Evolutionary conservation across 2,113 vertebrate genomes (phyloP).

Genomic region (Pygathrix nemaeus): DNA sequence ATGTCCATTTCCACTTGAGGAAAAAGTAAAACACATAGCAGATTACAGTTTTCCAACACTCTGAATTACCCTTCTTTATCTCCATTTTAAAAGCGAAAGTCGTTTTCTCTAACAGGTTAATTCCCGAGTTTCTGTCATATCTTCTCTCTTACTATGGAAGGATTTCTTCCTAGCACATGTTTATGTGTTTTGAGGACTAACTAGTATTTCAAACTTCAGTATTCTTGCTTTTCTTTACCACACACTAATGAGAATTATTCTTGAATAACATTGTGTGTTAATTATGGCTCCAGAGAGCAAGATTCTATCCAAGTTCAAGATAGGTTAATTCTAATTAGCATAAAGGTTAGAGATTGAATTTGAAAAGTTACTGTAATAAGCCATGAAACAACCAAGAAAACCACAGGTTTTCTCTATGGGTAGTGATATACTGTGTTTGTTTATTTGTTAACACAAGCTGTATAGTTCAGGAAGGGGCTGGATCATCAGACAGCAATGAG

Average conservation of each 20-base stretch:
- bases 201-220: not conserved
- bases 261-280: not conserved
- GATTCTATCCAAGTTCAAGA: not conserved
- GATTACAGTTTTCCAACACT: not conserved
- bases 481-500: not conserved
- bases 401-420: not conserved
- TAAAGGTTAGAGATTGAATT: not conserved
- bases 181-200: not conserved
- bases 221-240: not conserved
- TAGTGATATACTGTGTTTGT: not conserved
- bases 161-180: not conserved
- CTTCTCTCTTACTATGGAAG: not conserved
- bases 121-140: not conserved
- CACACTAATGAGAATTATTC: not conserved
- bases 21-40: not conserved
- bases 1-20: not conserved
- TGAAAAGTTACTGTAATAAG: not conserved
- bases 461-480: not conserved
- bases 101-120: not conserved
- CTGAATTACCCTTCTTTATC: not conserved
- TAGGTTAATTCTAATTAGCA: not conserved
- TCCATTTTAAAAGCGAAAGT: not conserved
- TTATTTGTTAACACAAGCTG: not conserved
- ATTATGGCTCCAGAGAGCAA: not conserved
- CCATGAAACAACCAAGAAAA: not conserved